Evolutionary conservation across 2,888 invertebrate species (phyloP).

Genomic region (Melieria picta): DNA sequence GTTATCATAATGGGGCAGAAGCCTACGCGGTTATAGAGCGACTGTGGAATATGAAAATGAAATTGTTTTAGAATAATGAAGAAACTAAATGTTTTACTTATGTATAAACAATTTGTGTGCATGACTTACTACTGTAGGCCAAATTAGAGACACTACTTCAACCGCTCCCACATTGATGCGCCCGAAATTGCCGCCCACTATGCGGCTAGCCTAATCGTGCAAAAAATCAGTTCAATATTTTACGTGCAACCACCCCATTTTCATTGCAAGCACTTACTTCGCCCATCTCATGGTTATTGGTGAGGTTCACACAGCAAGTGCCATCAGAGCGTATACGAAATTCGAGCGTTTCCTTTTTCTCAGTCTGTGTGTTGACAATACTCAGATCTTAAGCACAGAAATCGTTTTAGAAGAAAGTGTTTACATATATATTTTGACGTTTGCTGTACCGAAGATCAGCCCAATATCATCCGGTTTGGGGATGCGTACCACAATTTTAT

Average conservation of each 20-base stretch:
- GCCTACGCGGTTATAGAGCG: constrained; percentile 61
- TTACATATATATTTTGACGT: not conserved
- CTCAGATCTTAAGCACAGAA: constrained; percentile 51
- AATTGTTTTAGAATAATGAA: not conserved
- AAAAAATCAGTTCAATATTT: not conserved
- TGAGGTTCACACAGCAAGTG: constrained; percentile 52
- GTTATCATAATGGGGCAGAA: constrained; percentile 54
- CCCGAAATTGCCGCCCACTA: constrained; percentile 61
- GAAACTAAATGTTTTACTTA: constrained; percentile 1
- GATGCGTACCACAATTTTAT: constrained; percentile 51
- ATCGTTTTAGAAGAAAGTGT: not conserved
- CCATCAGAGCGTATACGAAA: constrained; percentile 52
- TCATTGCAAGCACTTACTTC: constrained; percentile 39
- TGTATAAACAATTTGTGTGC: not conserved
- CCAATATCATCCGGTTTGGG: constrained; percentile 59
- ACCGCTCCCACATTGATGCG: constrained; percentile 51
- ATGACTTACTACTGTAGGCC: constrained; percentile 59
- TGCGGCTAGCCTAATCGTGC: constrained; percentile 48
- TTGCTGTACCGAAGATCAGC: constrained; percentile 57
- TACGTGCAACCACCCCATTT: not conserved
- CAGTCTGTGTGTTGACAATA: constrained; percentile 46
- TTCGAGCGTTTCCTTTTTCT: constrained; percentile 48
- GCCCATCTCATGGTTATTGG: constrained; percentile 36
- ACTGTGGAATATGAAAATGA: constrained; percentile 44
- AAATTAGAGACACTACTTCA: constrained; percentile 57